Evolutionary conservation across 1,140 invertebrate species (phyloP).

Genomic region (Anoplolepis gracilipes): DNA sequence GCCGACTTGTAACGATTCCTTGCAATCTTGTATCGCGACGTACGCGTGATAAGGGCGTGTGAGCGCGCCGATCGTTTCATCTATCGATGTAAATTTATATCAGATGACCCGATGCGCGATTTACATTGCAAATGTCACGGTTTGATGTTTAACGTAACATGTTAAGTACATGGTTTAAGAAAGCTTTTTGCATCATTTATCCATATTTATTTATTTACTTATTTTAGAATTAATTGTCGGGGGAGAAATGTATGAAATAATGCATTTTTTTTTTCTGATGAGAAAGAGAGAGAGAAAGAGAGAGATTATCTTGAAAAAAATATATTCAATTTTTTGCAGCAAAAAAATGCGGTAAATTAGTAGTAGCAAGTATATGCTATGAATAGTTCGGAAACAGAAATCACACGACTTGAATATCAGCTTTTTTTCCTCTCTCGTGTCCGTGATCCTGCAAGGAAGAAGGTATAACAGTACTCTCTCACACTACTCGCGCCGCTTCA

Average conservation of each 20-base stretch:
- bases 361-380: not conserved
- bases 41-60: not conserved
- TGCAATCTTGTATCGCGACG: conserved; percentile 50
- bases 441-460: conserved; percentile 66
- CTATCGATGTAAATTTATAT: conserved; percentile 55
- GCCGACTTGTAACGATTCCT: conserved; percentile 49
- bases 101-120: conserved; percentile 15
- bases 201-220: not conserved
- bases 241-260: not conserved
- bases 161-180: too few species aligned
- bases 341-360: not conserved
- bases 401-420: not conserved
- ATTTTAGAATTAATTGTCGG: not conserved
- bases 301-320: not conserved
- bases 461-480: conserved; percentile 78
- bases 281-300: too few species aligned
- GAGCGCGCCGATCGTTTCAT: conserved; percentile 29
- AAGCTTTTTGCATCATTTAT: too few species aligned
- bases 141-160: not conserved
- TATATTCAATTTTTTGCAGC: not conserved
- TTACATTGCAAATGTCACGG: not conserved
- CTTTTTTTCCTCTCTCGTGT: conserved; percentile 46
- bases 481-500: conserved; percentile 68
- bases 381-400: conserved; percentile 5
- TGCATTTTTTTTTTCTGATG: not conserved